Percentiles rank a stretch among this genome's conserved stretches.
These are phyloP conservation scores for Phortica magna DNA, from an alignment of 2,888 invertebrate species.

Conservation along the genomic window DNA sequence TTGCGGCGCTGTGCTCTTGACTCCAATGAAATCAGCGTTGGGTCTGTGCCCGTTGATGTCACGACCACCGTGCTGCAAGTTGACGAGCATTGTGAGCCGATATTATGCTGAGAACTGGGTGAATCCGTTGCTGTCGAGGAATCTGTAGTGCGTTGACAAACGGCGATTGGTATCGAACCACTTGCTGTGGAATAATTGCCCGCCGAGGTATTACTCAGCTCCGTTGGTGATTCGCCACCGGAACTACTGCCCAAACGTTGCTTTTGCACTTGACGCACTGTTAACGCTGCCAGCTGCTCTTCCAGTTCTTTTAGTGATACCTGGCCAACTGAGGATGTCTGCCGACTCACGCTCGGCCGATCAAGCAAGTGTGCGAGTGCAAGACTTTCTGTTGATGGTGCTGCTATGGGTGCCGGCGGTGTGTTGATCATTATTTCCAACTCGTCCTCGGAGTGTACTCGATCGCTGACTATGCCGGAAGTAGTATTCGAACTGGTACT, in stretches of 20 bases:
- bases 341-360: slow-evolving; percentile 80
- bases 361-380: slow-evolving; percentile 88
- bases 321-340: slow-evolving; percentile 80
- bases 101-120: slow-evolving; percentile 80
- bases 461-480: slow-evolving; percentile 96
- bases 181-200: slow-evolving; percentile 56
- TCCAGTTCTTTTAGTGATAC: slow-evolving; percentile 77
- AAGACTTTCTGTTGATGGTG: slow-evolving; percentile 91
- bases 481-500: slow-evolving; percentile 98
- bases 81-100: slow-evolving; percentile 90
- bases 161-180: slow-evolving; percentile 54
- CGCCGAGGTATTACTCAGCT: slow-evolving; percentile 48
- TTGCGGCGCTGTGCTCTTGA: slow-evolving; percentile 79
- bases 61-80: slow-evolving; percentile 93
- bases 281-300: slow-evolving; percentile 78
- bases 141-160: slow-evolving; percentile 55
- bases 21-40: slow-evolving; percentile 62
- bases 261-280: slow-evolving; percentile 65
- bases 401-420: slow-evolving; percentile 85
- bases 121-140: slow-evolving; percentile 79
- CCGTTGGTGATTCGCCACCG: slow-evolving; percentile 63
- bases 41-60: slow-evolving; percentile 77
- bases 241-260: slow-evolving; percentile 47
- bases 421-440: slow-evolving; percentile 92
- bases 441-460: slow-evolving; percentile 96